Conservation (phyloP, 2,113 vertebrate species). For the human (Homo sapiens) region DNA sequence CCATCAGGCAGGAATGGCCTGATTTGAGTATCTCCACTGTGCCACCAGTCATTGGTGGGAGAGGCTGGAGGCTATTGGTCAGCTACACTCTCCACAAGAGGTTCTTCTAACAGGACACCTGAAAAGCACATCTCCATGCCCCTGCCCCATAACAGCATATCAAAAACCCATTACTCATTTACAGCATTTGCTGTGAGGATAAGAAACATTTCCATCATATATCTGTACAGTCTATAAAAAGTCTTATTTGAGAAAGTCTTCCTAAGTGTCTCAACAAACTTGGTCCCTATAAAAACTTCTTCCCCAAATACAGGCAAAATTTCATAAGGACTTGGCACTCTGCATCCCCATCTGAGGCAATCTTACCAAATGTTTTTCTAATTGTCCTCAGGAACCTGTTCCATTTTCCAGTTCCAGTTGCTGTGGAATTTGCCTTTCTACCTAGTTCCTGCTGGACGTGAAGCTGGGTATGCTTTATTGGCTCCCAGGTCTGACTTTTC, state of each 20-base stretch:
- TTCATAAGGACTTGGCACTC: not conserved
- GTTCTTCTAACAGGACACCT: not conserved
- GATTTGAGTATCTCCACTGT: not conserved
- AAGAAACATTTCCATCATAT: not conserved
- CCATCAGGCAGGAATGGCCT: not conserved
- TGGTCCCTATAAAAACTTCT: not conserved
- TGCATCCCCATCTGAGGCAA: not conserved
- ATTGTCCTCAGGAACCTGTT: not conserved
- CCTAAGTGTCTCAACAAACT: not conserved
- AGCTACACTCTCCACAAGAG: not conserved
- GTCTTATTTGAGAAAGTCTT: not conserved
- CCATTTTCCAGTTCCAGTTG: not conserved
- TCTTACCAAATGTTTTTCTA: not conserved
- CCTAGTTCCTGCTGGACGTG: not conserved
- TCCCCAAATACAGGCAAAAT: not conserved
- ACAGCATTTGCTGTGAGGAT: not conserved
- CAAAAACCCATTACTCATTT: not conserved
- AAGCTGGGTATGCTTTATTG: not conserved
- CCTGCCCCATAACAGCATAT: not conserved
- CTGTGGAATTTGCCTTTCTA: not conserved
- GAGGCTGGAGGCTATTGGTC: not conserved
- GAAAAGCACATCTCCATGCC: not conserved
- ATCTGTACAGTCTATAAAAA: not conserved
- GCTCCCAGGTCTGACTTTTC: not conserved
- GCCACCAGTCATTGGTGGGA: not conserved